A percentile compares a stretch with the other conserved stretches of the same genome.
Evolutionary conservation across 2,113 vertebrate species (phyloP).

Genomic region (Tragelaphus buxtoni): DNA sequence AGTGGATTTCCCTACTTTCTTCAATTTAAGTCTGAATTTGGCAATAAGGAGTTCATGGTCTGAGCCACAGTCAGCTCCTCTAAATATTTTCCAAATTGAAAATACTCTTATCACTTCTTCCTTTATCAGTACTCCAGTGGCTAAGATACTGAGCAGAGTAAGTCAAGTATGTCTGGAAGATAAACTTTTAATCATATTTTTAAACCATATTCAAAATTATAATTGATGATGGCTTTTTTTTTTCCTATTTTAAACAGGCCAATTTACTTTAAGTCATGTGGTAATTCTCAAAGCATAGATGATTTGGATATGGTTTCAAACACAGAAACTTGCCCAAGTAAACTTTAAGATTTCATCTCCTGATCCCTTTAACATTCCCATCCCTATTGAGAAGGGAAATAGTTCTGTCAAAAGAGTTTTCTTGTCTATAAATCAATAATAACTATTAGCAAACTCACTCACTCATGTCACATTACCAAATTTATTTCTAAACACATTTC

Average conservation of each 20-base stretch:
- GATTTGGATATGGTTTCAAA: neutral
- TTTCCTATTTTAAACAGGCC: neutral
- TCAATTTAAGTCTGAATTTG: no score
- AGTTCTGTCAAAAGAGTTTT: constrained; percentile 3
- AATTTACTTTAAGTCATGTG: neutral
- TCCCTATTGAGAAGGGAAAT: neutral
- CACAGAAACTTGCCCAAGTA: neutral
- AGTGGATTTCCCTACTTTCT: no score
- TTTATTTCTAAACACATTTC: constrained; percentile 48
- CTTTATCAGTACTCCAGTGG: neutral
- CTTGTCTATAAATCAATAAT: neutral
- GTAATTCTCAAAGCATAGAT: neutral
- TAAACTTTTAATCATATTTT: constrained; percentile 22
- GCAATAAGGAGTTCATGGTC: no score
- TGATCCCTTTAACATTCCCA: neutral
- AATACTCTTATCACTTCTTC: neutral
- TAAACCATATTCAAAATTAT: neutral
- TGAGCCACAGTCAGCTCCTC: no score
- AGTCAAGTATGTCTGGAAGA: neutral
- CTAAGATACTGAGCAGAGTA: neutral
- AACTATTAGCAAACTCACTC: constrained; percentile 28
- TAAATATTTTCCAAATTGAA: neutral
- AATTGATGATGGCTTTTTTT: neutral
- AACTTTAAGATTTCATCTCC: neutral
- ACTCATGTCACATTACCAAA: neutral